Base-by-base conservation (phyloP, 2,888 invertebrate species). In the Hoplodrina ambigua region DNA sequence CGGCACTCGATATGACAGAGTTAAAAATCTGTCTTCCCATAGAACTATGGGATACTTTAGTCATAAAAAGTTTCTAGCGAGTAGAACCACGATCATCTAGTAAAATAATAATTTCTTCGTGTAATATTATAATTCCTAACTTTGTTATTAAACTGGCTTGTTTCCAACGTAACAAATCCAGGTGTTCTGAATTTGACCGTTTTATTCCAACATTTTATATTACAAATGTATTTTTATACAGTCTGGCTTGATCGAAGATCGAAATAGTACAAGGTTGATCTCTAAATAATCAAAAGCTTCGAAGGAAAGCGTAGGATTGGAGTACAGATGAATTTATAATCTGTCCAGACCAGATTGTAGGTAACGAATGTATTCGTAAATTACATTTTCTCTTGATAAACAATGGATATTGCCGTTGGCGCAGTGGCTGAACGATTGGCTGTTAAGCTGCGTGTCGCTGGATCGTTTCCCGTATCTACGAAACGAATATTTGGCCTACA, bases 181-280 rank as follows among this genome's bases (percentile, higher is more conserved):
- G 93, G 93, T 93, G 92, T 87, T 87, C 84, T 83, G 82, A 82
- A 85, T 89, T 90, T 85, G 81, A 86, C 79, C 83, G 85, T 90
- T 91, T 89, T 89, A 88, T 90, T 88, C 86, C 81, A 84, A 84
- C 87, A 85, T 88, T 90, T 90, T 88, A 87, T 90, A 91, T 87
- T 90, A 87, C 82, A 83, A 85, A 89, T 91, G 85, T 92, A 92
- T 93, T 92, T 93, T 92, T 89, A 88, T 87, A 85, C 82, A 79
- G 85, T 85, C 87, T 85, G 86, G 82, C 85, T 87, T 88, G 89
- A 90, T 91, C 90, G 87, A 80, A 83, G 86, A 86, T 88, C 65
- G 83, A 91, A 93, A 93, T 93, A 93, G 90, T 81, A 85, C 94
- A 93, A 94, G 94, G 93, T 88, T 92, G 87, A 86, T 89, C 93